phyloP scores from a whole-genome alignment of 2,797 vertebrate genomes.

The Rhabdomys pumilio region DNA sequence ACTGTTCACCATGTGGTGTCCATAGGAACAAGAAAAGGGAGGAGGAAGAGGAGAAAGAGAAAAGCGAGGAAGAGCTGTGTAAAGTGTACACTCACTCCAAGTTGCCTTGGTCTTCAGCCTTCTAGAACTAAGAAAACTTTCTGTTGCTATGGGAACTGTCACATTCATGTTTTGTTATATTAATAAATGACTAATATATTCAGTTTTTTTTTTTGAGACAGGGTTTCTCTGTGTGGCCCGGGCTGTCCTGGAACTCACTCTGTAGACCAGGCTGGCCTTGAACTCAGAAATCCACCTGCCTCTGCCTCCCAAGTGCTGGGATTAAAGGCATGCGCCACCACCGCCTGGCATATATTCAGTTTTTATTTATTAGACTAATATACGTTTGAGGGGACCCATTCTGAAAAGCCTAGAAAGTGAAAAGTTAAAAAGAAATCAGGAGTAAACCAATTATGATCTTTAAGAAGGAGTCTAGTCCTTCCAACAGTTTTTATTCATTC shows the following conservation, averaged over 20 bases:
- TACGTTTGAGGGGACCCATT: not conserved
- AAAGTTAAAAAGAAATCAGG: not conserved
- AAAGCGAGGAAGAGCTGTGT: not conserved
- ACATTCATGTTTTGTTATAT: not conserved
- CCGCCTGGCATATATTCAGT: too few relatives aligned
- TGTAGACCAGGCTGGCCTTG: too few relatives aligned
- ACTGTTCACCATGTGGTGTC: not conserved
- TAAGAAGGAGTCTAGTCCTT: not conserved
- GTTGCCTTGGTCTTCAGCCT: not conserved
- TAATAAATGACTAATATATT: not conserved
- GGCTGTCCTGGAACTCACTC: too few relatives aligned
- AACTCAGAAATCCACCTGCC: too few relatives aligned
- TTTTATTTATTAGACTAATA: constrained; percentile 20
- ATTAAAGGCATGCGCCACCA: too few relatives aligned
- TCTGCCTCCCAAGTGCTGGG: too few relatives aligned
- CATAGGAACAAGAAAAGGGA: not conserved
- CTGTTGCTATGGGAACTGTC: not conserved
- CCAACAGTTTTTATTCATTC: not conserved
- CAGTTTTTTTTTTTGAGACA: too few relatives aligned
- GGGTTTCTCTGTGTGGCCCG: too few relatives aligned
- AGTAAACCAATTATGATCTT: not conserved
- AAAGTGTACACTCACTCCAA: not conserved
- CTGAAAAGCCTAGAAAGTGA: constrained; percentile 35
- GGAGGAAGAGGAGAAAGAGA: not conserved
- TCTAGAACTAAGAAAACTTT: not conserved